Percentiles rank a stretch among this genome's conserved stretches.
These are phyloP conservation scores for Rallus limicola DNA, from an alignment of 2,113 vertebrate species.

Conservation along the genomic window DNA sequence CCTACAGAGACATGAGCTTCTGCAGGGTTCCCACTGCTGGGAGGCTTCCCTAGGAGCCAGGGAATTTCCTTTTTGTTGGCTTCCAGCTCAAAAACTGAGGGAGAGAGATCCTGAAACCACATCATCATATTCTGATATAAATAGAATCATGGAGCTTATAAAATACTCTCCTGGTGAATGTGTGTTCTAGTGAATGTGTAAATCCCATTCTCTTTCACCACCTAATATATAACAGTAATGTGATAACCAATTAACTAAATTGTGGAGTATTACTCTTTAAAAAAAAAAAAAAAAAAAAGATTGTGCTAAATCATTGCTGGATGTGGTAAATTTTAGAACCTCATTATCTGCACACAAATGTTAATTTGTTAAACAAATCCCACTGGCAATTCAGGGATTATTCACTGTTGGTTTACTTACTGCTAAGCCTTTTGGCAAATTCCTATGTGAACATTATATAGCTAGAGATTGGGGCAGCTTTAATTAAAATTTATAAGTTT, in stretches of 20 bases:
- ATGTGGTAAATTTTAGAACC: conserved; percentile 60
- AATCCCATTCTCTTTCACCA: conserved; percentile 2
- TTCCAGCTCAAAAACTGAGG: neutral
- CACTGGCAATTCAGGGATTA: conserved; percentile 69
- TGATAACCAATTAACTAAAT: conserved; percentile 63
- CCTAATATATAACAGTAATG: conserved; percentile 23
- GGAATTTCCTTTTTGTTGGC: neutral
- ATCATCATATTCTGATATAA: neutral
- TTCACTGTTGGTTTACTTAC: conserved; percentile 77
- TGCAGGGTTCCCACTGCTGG: neutral
- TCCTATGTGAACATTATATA: conserved; percentile 67
- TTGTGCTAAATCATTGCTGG: conserved; percentile 59
- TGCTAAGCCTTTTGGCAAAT: conserved; percentile 78
- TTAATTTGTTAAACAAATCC: conserved; percentile 81
- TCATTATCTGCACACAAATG: conserved; percentile 78
- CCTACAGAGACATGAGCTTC: neutral
- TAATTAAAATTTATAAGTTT: conserved; percentile 84
- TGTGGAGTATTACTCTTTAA: conserved; percentile 51
- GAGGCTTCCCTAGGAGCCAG: neutral
- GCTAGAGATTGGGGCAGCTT: conserved; percentile 62
- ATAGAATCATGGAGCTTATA: neutral
- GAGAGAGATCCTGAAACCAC: neutral
- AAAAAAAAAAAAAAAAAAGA: neutral
- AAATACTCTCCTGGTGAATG: neutral
- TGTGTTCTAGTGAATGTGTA: neutral